Conservation (phyloP, 2,113 vertebrate species). For the Solea senegalensis region DNA sequence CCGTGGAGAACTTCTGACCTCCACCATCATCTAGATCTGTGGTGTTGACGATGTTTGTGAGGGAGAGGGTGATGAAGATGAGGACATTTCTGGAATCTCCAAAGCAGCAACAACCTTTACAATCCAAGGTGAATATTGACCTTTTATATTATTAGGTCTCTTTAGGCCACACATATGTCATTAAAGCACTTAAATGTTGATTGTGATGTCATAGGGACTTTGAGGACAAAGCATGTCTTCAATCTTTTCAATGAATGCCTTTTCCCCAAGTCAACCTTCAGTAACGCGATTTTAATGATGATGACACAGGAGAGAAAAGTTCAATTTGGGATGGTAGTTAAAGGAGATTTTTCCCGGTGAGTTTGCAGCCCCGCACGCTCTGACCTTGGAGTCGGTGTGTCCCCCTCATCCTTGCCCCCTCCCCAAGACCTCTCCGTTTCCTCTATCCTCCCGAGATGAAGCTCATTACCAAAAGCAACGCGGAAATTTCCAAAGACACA, state of each 20-base stretch:
- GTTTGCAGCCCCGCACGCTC: constrained; percentile 10
- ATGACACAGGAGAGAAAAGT: constrained; percentile 17
- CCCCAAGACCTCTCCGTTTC: constrained; percentile 19
- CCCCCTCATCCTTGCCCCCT: neutral
- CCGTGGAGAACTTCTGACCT: no score
- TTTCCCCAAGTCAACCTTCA: neutral
- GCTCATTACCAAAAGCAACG: constrained; percentile 51
- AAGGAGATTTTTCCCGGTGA: constrained; percentile 45
- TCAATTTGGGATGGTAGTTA: constrained; percentile 24
- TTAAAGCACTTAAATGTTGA: no score
- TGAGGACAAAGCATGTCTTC: constrained; percentile 24
- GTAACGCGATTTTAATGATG: neutral
- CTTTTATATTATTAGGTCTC: no score
- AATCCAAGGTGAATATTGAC: no score
- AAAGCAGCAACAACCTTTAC: no score
- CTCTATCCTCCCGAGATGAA: constrained; percentile 33
- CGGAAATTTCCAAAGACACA: constrained; percentile 48
- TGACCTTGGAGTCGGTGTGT: constrained; percentile 11
- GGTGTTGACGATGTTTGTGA: no score
- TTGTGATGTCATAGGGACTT: no score
- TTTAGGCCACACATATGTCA: no score
- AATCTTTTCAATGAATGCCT: constrained; percentile 34
- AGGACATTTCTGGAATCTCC: no score
- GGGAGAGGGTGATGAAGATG: no score
- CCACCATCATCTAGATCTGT: no score